Percentiles rank a stretch among this genome's conserved stretches.
These are phyloP conservation scores for Heliconius sara DNA, from an alignment of 2,888 invertebrate genomes.

Conservation along the genomic window DNA sequence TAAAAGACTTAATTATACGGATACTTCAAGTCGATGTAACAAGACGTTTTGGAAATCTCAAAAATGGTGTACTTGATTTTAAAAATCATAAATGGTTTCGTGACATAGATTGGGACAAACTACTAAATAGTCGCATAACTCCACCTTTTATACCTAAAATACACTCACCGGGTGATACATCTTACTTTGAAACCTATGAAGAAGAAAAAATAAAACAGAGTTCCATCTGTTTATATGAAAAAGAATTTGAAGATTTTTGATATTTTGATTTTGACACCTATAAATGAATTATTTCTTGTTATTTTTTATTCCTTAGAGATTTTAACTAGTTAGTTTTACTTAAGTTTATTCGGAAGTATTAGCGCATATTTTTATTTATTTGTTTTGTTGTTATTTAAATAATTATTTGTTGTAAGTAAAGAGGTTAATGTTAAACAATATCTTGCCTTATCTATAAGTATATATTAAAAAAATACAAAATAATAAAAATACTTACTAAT, in stretches of 20 bases:
- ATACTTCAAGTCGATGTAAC: slow-evolving; percentile 86
- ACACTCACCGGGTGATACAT: slow-evolving; percentile 86
- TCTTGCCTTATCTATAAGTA: neutral
- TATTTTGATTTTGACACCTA: slow-evolving; percentile 4
- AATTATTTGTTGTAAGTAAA: slow-evolving; percentile 10
- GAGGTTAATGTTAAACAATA: neutral
- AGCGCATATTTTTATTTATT: neutral
- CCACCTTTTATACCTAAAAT: slow-evolving; percentile 87
- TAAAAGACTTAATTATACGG: slow-evolving; percentile 92
- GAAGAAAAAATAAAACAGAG: slow-evolving; percentile 79
- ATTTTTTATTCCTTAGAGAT: slow-evolving; percentile 27
- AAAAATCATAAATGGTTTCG: slow-evolving; percentile 96
- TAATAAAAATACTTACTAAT: slow-evolving; percentile 84
- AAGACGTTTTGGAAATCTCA: slow-evolving; percentile 92
- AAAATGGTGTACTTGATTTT: slow-evolving; percentile 94
- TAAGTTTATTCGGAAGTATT: slow-evolving; percentile 35
- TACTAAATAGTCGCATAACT: slow-evolving; percentile 89
- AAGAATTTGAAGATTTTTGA: slow-evolving; percentile 88
- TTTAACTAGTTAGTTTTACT: slow-evolving; percentile 42
- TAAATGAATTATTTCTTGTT: slow-evolving; percentile 4
- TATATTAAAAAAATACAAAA: neutral
- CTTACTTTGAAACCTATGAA: slow-evolving; percentile 88
- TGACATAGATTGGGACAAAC: slow-evolving; percentile 92
- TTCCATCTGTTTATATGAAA: slow-evolving; percentile 81
- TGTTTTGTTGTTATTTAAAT: slow-evolving; percentile 4